Base-by-base conservation (phyloP, 2,797 vertebrate genomes). In the Hapalemur alaotrensis region DNA sequence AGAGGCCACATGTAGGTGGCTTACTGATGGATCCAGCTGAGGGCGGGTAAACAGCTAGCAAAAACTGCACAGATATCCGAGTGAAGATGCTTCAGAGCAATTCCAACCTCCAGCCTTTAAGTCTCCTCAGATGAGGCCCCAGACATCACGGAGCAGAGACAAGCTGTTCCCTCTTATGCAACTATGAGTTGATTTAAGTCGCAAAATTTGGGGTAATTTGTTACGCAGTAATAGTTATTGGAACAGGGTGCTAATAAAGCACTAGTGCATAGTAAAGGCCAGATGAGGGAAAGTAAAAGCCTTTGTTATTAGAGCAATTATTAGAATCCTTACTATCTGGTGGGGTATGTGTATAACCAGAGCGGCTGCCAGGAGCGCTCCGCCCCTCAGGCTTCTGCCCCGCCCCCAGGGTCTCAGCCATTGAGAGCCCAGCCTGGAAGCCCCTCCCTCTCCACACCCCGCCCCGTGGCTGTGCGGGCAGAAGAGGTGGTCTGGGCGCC, bases 391-490 rank as follows among this genome's bases (percentile, higher is more conserved):
- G 5, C 25, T 50, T 52, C 23, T 50, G 52, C 18, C 54, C 20
- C 18, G 1, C 93, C 91, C 46, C 32, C 9, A 65, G 4, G 7
- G 50, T 80, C 30, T 94, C 65, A 48, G 52, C 70, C 76, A 93
- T 84, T 88, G 76, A 79, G 48, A 50, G 72, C 8, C 32, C 59
- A 81, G 70, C 35, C 22, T 41, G 14, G 22, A 54, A 28, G 7
- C 59, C 1, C 59, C 1, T 28, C 22, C 20, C n/a, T 5, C 38
- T 22, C n/a, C n/a, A 8, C 3, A 4, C 63, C 2, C 20, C 1
- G n/a, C n/a, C 15, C 7, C 0, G 0, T 1, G 70, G 32, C 25
- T 7, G 5, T 13, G 1, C 32, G 10, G 32, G 18, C 1, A 1
- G 35, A 43, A 20, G 78, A 50, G 28, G 14, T 4, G 10, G 8